These are phyloP conservation scores for Eugnorisma glareosa DNA, from an alignment of 2,888 invertebrate genomes.

Conservation along the genomic window DNA sequence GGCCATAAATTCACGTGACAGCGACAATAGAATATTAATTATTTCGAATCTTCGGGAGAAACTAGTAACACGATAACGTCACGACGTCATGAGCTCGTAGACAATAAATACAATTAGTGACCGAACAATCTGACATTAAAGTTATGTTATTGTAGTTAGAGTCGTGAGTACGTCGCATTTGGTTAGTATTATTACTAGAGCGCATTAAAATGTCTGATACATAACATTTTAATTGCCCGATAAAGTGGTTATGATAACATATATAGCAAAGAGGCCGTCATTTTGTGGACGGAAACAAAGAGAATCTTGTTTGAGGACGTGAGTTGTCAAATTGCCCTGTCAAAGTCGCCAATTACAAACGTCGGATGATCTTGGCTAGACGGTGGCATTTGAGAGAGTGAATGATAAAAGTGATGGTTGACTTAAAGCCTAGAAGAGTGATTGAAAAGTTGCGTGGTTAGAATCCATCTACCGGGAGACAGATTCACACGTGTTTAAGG, in stretches of 20 bases:
- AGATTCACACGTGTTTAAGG: neutral
- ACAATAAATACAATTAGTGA: constrained; percentile 35
- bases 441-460: neutral
- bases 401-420: constrained; percentile 21
- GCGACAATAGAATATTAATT: constrained; percentile 59
- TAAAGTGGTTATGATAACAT: constrained; percentile 40
- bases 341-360: constrained; percentile 23
- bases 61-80: constrained; percentile 11
- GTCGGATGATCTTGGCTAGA: constrained; percentile 36
- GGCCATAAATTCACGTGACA: constrained; percentile 62
- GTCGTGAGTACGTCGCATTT: constrained; percentile 42
- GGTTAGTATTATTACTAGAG: constrained; percentile 35
- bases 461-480: neutral
- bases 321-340: constrained; percentile 8
- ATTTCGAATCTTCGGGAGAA: constrained; percentile 29
- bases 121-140: constrained; percentile 44
- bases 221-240: constrained; percentile 36
- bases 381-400: constrained; percentile 20
- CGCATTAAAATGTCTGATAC: constrained; percentile 33
- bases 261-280: constrained; percentile 31
- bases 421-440: neutral
- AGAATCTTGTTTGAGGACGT: constrained; percentile 11
- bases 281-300: constrained; percentile 18
- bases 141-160: constrained; percentile 37
- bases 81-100: constrained; percentile 19